Conservation (phyloP, 2,113 vertebrate genomes). For the Spermophilus dauricus region DNA sequence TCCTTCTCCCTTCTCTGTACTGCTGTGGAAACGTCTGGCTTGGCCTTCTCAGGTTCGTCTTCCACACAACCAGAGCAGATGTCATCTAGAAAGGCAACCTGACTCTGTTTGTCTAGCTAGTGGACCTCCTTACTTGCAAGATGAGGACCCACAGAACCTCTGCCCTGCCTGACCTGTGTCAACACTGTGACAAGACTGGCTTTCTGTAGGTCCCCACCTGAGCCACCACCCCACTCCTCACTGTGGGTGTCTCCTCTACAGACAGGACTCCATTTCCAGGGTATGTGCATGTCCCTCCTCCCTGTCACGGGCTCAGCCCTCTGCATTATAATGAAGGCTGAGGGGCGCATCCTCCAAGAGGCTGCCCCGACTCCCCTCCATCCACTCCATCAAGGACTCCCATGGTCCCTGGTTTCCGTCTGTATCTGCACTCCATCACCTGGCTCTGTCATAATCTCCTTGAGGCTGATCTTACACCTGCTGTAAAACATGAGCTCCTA, state of each 20-base stretch:
- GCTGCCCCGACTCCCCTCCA: too few species aligned
- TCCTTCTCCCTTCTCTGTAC: background rate
- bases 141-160: background rate
- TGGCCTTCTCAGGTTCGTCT: background rate
- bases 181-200: too few species aligned
- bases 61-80: background rate
- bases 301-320: background rate
- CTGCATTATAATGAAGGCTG: background rate
- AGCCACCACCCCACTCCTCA: background rate
- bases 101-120: background rate
- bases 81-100: background rate
- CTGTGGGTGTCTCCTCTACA: background rate
- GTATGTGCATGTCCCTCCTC: background rate
- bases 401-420: background rate
- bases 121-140: background rate
- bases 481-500: background rate
- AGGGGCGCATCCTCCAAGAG: background rate
- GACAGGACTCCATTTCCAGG: background rate
- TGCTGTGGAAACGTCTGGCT: fast-evolving
- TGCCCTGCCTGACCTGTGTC: background rate
- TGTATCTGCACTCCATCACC: background rate
- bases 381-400: background rate
- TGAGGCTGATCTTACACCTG: background rate
- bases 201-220: background rate
- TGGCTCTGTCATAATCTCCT: background rate